phyloP scores from a whole-genome alignment of 2,113 vertebrate genomes.

The Psittacula cyanocephala region DNA sequence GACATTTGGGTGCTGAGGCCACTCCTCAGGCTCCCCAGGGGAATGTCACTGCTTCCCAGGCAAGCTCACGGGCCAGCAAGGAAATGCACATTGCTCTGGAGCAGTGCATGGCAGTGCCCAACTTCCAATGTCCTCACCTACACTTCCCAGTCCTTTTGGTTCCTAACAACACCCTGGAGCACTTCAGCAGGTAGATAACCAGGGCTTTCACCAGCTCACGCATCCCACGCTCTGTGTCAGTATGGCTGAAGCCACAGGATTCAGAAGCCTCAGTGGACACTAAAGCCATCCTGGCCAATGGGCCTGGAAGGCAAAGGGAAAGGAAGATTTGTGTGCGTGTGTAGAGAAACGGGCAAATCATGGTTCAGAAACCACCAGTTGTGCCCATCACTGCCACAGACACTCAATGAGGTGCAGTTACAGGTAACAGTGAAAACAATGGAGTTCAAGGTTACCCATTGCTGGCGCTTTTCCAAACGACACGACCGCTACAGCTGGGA shows the following conservation, averaged over 20 bases:
- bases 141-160: background rate
- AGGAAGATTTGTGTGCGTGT: background rate
- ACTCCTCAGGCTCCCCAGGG: background rate
- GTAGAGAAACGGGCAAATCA: accelerated
- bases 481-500: accelerated
- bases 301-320: background rate
- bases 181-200: background rate
- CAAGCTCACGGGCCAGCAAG: background rate
- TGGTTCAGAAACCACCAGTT: accelerated
- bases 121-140: background rate
- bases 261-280: too few species aligned
- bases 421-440: background rate
- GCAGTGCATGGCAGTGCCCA: background rate
- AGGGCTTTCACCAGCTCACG: background rate
- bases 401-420: background rate
- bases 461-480: background rate
- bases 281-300: background rate
- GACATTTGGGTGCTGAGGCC: accelerated
- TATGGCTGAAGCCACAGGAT: background rate
- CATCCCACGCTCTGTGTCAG: accelerated
- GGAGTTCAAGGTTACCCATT: background rate
- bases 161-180: background rate
- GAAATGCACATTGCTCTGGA: background rate
- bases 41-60: background rate
- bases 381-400: background rate